These are phyloP conservation scores for Calliphora vomitoria DNA, from an alignment of 2,888 invertebrate genomes.

Conservation along the genomic window DNA sequence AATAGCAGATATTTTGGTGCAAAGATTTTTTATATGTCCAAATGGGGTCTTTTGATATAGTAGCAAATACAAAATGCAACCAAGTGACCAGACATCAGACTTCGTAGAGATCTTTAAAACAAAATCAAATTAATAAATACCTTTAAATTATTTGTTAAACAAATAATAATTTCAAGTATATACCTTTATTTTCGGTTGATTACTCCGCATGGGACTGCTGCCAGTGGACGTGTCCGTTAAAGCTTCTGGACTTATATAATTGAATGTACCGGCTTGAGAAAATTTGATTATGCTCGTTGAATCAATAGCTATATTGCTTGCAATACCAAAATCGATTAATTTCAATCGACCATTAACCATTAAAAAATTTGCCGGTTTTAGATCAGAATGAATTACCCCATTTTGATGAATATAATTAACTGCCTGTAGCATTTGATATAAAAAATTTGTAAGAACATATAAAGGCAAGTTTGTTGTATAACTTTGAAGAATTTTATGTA, in stretches of 20 bases:
- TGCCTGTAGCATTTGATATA: conserved; percentile 96
- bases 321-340: conserved; percentile 98
- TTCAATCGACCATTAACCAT: conserved; percentile 94
- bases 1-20: conserved; percentile 92
- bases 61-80: conserved; percentile 97
- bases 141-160: no score
- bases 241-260: conserved; percentile 98
- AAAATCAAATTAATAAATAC: not conserved
- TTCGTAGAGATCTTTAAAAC: conserved; percentile 91
- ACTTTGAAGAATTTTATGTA: conserved; percentile 90
- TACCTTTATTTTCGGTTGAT: conserved; percentile 85
- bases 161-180: not conserved
- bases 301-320: conserved; percentile 93
- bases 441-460: conserved; percentile 93
- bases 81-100: conserved; percentile 98
- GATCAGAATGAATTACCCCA: conserved; percentile 97
- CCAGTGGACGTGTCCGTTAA: conserved; percentile 87
- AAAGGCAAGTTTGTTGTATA: conserved; percentile 87
- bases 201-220: conserved; percentile 83
- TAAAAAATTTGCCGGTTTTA: conserved; percentile 98
- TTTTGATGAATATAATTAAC: conserved; percentile 95
- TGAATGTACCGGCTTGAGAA: conserved; percentile 94
- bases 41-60: conserved; percentile 96
- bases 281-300: conserved; percentile 95
- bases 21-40: conserved; percentile 90